Evolutionary conservation across 2,888 invertebrate genomes (phyloP).

Genomic region (Temnothorax rugatulus): DNA sequence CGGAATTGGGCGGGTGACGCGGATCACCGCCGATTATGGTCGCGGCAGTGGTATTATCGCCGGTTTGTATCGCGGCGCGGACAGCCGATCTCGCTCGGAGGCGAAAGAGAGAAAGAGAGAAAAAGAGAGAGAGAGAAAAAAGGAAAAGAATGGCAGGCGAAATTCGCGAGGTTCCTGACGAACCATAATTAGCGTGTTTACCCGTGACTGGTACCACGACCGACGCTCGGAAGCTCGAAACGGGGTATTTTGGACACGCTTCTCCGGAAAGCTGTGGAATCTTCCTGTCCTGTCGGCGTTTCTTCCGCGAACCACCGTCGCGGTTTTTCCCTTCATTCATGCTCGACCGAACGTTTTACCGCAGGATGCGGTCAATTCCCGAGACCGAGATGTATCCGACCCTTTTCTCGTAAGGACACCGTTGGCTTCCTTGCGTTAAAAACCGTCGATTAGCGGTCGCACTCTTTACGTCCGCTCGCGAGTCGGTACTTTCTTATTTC

Average conservation of each 20-base stretch:
- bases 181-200: slow-evolving; percentile 17
- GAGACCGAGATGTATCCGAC: neutral
- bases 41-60: neutral
- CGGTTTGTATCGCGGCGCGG: too few relatives aligned
- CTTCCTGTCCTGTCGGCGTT: slow-evolving; percentile 12
- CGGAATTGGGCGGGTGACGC: neutral
- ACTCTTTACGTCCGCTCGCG: neutral
- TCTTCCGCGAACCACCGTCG: slow-evolving; percentile 19
- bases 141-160: neutral
- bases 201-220: slow-evolving; percentile 21
- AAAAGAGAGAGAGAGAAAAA: neutral
- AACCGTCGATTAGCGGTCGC: slow-evolving; percentile 17
- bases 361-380: slow-evolving; percentile 25
- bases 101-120: neutral
- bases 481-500: neutral
- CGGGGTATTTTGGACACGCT: slow-evolving; percentile 26
- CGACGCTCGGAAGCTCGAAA: slow-evolving; percentile 24
- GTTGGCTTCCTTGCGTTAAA: neutral
- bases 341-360: slow-evolving; percentile 30
- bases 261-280: neutral
- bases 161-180: neutral
- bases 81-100: neutral
- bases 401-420: slow-evolving; percentile 23
- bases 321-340: slow-evolving; percentile 34
- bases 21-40: slow-evolving; percentile 32